Evolutionary conservation across 2,797 vertebrate genomes (phyloP).

Genomic region (Sparidentex hasta): DNA sequence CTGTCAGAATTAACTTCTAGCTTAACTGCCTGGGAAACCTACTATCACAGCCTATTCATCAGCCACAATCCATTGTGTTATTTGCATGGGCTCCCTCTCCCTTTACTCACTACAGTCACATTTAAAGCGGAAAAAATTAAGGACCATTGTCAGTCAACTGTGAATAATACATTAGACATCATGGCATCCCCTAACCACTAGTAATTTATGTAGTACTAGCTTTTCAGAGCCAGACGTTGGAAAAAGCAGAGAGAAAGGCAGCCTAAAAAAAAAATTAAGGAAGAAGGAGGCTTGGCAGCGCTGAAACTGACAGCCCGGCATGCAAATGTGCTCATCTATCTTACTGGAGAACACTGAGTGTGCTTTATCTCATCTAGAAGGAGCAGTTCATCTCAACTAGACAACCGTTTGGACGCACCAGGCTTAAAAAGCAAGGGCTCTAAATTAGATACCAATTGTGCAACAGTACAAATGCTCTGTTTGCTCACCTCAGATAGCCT

Average conservation of each 20-base stretch:
- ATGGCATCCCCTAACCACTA: slow-evolving; percentile 52
- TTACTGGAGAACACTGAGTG: slow-evolving; percentile 74
- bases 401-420: slow-evolving; percentile 69
- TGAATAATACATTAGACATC: slow-evolving; percentile 74
- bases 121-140: slow-evolving; percentile 65
- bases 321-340: slow-evolving; percentile 81
- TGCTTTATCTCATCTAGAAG: slow-evolving; percentile 75
- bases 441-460: slow-evolving; percentile 66
- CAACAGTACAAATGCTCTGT: slow-evolving; percentile 48
- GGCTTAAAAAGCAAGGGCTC: slow-evolving; percentile 52
- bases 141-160: slow-evolving; percentile 70
- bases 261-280: slow-evolving; percentile 57
- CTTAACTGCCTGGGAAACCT: slow-evolving; percentile 55
- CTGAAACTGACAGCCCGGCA: slow-evolving; percentile 67
- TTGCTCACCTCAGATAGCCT: slow-evolving; percentile 43
- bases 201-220: slow-evolving; percentile 70
- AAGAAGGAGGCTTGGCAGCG: slow-evolving; percentile 48
- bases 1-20: slow-evolving; percentile 44
- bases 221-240: slow-evolving; percentile 48
- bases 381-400: slow-evolving; percentile 75
- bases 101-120: slow-evolving; percentile 48
- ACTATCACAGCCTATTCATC: slow-evolving; percentile 58
- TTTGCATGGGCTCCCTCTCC: slow-evolving; percentile 49
- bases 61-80: slow-evolving; percentile 59
- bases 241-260: slow-evolving; percentile 47